A percentile compares a stretch with the other conserved stretches of the same genome.
Conservation (phyloP, 2,888 invertebrate species). For the Ctena decussata region DNA sequence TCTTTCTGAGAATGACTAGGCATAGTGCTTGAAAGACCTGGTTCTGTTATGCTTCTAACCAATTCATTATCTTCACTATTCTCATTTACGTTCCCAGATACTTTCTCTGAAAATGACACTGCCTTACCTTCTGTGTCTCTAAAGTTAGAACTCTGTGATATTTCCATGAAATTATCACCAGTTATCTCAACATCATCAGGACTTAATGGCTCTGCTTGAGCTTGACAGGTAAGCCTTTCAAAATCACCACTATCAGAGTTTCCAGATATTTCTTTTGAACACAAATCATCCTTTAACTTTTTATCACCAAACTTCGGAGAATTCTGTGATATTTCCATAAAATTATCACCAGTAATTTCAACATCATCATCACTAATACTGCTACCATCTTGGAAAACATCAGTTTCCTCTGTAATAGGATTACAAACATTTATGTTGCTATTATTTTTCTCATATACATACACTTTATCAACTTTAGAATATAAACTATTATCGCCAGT, state of each 20-base stretch:
- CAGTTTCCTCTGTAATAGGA: background rate
- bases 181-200: constrained; percentile 69
- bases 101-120: background rate
- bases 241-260: background rate
- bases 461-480: too few species aligned
- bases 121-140: background rate
- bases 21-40: too few species aligned
- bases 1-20: too few species aligned
- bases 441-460: background rate
- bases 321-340: constrained; percentile 45
- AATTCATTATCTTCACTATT: background rate
- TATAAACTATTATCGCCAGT: background rate
- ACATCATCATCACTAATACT: constrained; percentile 51
- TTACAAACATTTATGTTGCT: too few species aligned
- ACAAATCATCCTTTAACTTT: background rate
- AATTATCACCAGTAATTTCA: constrained; percentile 68
- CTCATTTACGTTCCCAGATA: background rate
- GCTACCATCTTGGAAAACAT: background rate
- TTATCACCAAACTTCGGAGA: constrained; percentile 49
- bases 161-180: constrained; percentile 61
- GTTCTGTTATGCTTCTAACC: too few species aligned
- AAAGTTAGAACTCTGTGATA: constrained; percentile 36
- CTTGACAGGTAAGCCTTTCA: too few species aligned
- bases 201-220: too few species aligned
- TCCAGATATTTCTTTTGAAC: background rate